Base-by-base conservation (phyloP, 2,113 vertebrate species). In the Callospermophilus lateralis region DNA sequence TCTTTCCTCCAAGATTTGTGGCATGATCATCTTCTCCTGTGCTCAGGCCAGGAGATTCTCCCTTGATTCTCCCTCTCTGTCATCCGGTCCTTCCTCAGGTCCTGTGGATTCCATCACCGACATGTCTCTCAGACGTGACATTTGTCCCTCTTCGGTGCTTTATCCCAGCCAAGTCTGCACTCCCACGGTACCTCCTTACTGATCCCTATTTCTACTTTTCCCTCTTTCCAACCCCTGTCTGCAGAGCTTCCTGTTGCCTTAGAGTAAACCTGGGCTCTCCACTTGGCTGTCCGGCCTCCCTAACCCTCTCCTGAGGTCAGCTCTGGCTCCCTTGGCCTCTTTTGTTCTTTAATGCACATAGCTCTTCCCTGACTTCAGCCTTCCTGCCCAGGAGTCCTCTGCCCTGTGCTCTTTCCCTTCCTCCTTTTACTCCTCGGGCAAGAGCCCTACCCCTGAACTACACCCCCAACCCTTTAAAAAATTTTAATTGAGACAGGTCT, bases 81-180 rank as follows among this genome's bases (percentile, higher is more conserved):
- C 26, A 34, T 22, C 39, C 32, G 42, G 5, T 32, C 42, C n/a
- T 76, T 80, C 17, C 0, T 42, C 34, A 55, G 42, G 83, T 48
- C 61, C 61, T n/a, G 3, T 15, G 32, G 73, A 42, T 68, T 55
- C n/a, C 22, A 3, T 34, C 26, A 51, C 70, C 45, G 42, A 3
- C 2, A 0, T 28, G 1, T 9, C 55, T 90, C 45, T 68, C 3
- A 16, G 24, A 26, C 11, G 0, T 3, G 34, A 51, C 32, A 1
- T 77, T 45, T 45, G 19, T 80, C 34, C 10, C 26, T 55, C 58
- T 81, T 26, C 9, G 8, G 58, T 34, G 55, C 32, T 58, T 15
- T 79, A 58, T n/a, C 37, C 48, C 53, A 22, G 65, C 77, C 42
- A 37, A 37, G 84, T 37, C 55, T 28, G 48, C 13, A 1, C 0